Base-by-base conservation (phyloP, 2,113 vertebrate genomes). In the Strigops habroptila region DNA sequence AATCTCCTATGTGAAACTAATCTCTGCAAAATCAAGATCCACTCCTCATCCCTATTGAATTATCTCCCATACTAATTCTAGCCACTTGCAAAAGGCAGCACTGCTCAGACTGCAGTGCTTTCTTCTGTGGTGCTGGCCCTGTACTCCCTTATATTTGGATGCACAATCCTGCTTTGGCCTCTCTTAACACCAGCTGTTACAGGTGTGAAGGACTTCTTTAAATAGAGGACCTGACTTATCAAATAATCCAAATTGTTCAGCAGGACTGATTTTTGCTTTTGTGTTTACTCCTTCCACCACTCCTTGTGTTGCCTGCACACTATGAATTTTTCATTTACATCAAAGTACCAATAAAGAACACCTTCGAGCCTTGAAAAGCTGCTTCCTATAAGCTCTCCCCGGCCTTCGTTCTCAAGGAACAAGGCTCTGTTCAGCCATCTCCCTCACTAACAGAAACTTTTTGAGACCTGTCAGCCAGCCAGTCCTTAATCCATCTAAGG, bases 21-120 rank as follows among this genome's bases (percentile, higher is more conserved):
- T 14, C 9, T 83, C 7, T 63, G 51, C 35, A 64, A 55, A 27
- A 53, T n/a, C 57, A 78, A 30, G 53, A 53, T 28, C 3, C 9
- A 23, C 12, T 68, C 44, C 14, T 62, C 15, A 22, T 12, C 18
- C 37, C 14, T 46, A 3, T 0, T 87, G 43, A 71, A 63, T 43
- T 49, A 19, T 4, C 3, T 41, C 28, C 23, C 33, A 52, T 1
- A 5, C 3, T 41, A 33, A 10, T 22, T 35, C 39, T 39, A 31
- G 33, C 23, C 35, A 17, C 28, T 30, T 19, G 12, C 0, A 2
- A 48, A 85, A 60, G 19, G 30, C 44, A 57, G 19, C 0, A 2
- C 33, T 59, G 18, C 37, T 52, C 3, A 2, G 21, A 69, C 23
- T 30, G 41, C 30, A 70, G 46, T 57, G 16, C 5, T 28, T 48